phyloP scores from a whole-genome alignment of 2,113 vertebrate species.

The Oryzias celebensis region DNA sequence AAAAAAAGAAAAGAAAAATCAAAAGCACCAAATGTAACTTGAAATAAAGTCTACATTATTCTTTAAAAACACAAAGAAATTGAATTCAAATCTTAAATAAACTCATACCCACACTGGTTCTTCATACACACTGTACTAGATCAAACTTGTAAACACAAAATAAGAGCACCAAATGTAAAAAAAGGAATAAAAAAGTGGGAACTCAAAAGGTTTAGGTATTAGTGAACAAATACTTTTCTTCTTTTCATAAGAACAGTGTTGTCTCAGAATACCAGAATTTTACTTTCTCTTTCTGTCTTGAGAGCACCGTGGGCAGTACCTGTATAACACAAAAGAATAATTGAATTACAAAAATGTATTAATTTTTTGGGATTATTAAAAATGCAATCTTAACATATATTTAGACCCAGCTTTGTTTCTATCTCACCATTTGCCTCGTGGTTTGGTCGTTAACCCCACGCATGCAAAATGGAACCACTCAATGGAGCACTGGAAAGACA shows the following conservation, averaged over 20 bases:
- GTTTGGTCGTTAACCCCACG: slow-evolving; percentile 95
- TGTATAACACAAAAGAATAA: slow-evolving; percentile 29
- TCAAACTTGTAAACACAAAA: slow-evolving; percentile 60
- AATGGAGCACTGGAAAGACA: slow-evolving; percentile 88
- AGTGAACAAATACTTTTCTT: slow-evolving; percentile 61
- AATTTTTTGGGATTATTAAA: not conserved
- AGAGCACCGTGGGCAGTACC: slow-evolving; percentile 81
- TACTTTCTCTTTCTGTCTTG: slow-evolving; percentile 81
- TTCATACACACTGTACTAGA: slow-evolving; percentile 60
- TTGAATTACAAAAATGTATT: not conserved
- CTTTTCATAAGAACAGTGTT: slow-evolving; percentile 38
- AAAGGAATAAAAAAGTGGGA: slow-evolving; percentile 49
- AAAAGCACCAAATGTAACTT: slow-evolving; percentile 61
- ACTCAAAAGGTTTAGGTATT: slow-evolving; percentile 48
- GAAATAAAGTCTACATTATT: slow-evolving; percentile 37
- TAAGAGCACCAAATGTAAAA: slow-evolving; percentile 71
- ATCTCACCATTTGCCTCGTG: slow-evolving; percentile 96
- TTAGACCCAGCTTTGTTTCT: not conserved
- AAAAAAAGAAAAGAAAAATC: slow-evolving; percentile 11
- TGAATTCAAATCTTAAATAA: slow-evolving; percentile 57
- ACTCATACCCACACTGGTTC: slow-evolving; percentile 56
- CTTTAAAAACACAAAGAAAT: not conserved
- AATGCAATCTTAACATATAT: not conserved
- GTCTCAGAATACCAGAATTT: slow-evolving; percentile 40
- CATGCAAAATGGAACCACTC: slow-evolving; percentile 99